A percentile compares a stretch with the other conserved stretches of the same genome.
Evolutionary conservation across 2,888 invertebrate species (phyloP).

Genomic region (Alsophila aescularia): DNA sequence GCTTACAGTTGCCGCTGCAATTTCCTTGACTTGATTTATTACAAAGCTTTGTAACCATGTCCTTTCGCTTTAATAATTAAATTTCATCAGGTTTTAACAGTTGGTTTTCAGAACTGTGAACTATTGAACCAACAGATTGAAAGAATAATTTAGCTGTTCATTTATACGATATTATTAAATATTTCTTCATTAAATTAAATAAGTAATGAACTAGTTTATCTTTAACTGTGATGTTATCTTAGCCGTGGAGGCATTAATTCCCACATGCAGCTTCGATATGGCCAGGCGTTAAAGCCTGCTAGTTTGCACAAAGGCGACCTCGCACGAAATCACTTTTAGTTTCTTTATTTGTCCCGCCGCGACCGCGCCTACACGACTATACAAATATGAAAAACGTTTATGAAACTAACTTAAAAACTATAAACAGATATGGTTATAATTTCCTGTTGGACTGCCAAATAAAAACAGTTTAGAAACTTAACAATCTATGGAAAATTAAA

Average conservation of each 20-base stretch:
- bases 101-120: neutral
- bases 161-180: neutral
- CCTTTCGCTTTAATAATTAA: conserved; percentile 35
- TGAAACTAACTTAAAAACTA: conserved; percentile 40
- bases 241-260: conserved; percentile 33
- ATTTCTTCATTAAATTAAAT: neutral
- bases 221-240: conserved; percentile 19
- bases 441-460: conserved; percentile 8
- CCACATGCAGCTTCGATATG: conserved; percentile 37
- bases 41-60: conserved; percentile 40
- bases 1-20: conserved; percentile 54
- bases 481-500: conserved; percentile 11
- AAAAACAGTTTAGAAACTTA: conserved; percentile 11
- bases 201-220: conserved; percentile 20
- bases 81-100: neutral
- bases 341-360: conserved; percentile 57
- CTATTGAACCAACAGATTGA: neutral
- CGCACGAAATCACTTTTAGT: conserved; percentile 58
- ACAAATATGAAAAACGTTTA: conserved; percentile 47
- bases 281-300: conserved; percentile 33
- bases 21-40: conserved; percentile 56
- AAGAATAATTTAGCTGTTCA: neutral
- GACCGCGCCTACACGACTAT: conserved; percentile 55
- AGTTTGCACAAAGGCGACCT: conserved; percentile 60
- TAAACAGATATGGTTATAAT: conserved; percentile 22